A percentile compares a stretch with the other conserved stretches of the same genome.
These are phyloP conservation scores for Nyleta sp. DNA, from an alignment of 2,888 invertebrate species.

Conservation along the genomic window DNA sequence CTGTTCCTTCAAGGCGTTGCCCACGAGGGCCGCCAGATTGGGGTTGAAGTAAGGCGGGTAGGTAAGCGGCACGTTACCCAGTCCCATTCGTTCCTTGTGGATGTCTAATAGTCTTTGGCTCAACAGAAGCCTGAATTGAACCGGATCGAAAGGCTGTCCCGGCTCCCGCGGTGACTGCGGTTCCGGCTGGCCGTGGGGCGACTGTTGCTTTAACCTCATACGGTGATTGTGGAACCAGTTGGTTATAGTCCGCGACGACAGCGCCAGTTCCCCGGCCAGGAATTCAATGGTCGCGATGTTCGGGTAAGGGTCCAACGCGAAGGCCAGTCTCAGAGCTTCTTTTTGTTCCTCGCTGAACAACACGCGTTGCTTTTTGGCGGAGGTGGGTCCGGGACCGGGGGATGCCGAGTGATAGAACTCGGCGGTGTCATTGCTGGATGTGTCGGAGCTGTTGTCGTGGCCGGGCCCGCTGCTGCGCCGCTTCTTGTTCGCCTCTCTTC, in stretches of 20 bases:
- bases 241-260: conserved; percentile 97
- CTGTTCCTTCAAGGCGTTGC: conserved; percentile 89
- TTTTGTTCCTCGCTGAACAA: conserved; percentile 99
- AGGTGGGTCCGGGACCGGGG: conserved; percentile 89
- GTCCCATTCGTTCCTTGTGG: conserved; percentile 92
- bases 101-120: conserved; percentile 95
- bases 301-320: conserved; percentile 98
- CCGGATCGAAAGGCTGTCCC: conserved; percentile 93
- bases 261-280: conserved; percentile 93
- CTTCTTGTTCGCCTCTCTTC: conserved; percentile 95
- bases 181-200: conserved; percentile 90
- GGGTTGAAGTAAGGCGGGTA: conserved; percentile 91
- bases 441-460: conserved; percentile 94
- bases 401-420: conserved; percentile 94
- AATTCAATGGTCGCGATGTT: conserved; percentile 98
- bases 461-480: conserved; percentile 92
- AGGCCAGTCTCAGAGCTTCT: conserved; percentile 96
- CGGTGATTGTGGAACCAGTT: conserved; percentile 99
- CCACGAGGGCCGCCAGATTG: conserved; percentile 90
- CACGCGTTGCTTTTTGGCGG: conserved; percentile 97
- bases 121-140: conserved; percentile 93
- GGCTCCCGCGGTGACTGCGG: conserved; percentile 90
- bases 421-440: conserved; percentile 94
- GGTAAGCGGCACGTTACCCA: conserved; percentile 89
- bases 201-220: conserved; percentile 97